A percentile compares a stretch with the other conserved stretches of the same genome.
Evolutionary conservation across 2,113 vertebrate species (phyloP).

Genomic region (Illadopsis cleaveri): DNA sequence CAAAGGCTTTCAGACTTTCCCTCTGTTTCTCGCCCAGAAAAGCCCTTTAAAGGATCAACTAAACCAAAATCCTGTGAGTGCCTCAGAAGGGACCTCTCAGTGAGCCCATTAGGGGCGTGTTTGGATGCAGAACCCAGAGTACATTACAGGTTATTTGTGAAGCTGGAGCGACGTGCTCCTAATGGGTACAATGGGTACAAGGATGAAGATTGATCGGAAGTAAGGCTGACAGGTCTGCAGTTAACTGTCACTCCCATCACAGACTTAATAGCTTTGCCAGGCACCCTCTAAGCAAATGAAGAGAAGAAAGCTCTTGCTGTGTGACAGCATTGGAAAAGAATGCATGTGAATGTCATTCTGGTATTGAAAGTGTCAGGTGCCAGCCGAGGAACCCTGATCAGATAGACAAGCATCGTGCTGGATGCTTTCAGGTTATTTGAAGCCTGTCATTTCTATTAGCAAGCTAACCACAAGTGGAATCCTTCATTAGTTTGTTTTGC

Average conservation of each 20-base stretch:
- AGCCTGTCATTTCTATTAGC: conserved; percentile 85
- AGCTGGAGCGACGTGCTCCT: conserved; percentile 67
- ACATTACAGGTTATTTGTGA: conserved; percentile 63
- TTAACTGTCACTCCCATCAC: conserved; percentile 84
- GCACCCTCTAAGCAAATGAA: conserved; percentile 78
- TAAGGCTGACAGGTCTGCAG: conserved; percentile 77
- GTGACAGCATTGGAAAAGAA: conserved; percentile 79
- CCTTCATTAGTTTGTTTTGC: conserved; percentile 81
- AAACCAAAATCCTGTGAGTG: neutral
- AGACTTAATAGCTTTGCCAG: conserved; percentile 83
- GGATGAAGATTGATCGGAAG: conserved; percentile 79
- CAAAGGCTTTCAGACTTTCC: neutral
- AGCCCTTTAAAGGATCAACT: neutral
- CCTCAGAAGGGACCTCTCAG: conserved; percentile 16
- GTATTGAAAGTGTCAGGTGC: conserved; percentile 82
- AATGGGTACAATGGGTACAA: conserved; percentile 80
- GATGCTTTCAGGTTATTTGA: conserved; percentile 80
- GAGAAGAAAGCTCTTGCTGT: conserved; percentile 77
- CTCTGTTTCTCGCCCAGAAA: neutral
- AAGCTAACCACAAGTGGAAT: conserved; percentile 76
- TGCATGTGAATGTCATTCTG: conserved; percentile 80
- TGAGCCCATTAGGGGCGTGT: conserved; percentile 18
- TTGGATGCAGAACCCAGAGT: conserved; percentile 25
- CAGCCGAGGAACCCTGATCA: conserved; percentile 79
- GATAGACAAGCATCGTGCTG: conserved; percentile 76